Evolutionary conservation across 30 jellyfish, hydroid and myxozoan genomes (phyloP).

Genomic region (Phacellophora camtschatica): DNA sequence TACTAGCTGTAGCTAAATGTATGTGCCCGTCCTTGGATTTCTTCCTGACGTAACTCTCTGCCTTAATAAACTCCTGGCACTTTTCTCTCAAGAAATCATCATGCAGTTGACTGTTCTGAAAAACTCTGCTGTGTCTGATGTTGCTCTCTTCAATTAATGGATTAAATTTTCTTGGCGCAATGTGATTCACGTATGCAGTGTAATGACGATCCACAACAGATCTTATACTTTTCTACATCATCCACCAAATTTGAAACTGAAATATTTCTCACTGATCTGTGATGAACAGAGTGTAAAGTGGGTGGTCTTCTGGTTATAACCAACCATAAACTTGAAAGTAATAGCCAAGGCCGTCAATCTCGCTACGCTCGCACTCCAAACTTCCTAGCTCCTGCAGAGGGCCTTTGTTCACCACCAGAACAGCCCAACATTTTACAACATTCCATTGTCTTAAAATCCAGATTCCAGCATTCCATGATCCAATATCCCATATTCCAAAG

Average conservation of each 20-base stretch:
- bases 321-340: constrained; percentile 21
- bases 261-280: constrained; percentile 6
- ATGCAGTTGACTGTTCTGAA: background rate
- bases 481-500: too few species aligned
- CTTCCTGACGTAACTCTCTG: too few species aligned
- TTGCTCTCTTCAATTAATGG: background rate
- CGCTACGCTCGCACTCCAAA: too few species aligned
- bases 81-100: background rate
- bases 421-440: too few species aligned
- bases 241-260: background rate
- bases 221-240: background rate
- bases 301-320: constrained; percentile 38
- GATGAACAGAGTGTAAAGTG: background rate
- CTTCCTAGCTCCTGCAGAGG: too few species aligned
- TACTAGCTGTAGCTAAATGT: background rate
- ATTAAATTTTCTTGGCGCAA: background rate
- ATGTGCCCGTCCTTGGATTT: background rate
- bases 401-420: too few species aligned
- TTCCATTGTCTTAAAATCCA: too few species aligned
- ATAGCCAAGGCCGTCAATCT: constrained; percentile 30
- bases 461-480: too few species aligned
- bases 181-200: background rate
- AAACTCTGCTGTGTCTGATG: background rate
- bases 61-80: background rate
- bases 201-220: background rate